These are phyloP conservation scores for Phalera bucephala DNA, from an alignment of 2,888 invertebrate genomes.

Conservation along the genomic window DNA sequence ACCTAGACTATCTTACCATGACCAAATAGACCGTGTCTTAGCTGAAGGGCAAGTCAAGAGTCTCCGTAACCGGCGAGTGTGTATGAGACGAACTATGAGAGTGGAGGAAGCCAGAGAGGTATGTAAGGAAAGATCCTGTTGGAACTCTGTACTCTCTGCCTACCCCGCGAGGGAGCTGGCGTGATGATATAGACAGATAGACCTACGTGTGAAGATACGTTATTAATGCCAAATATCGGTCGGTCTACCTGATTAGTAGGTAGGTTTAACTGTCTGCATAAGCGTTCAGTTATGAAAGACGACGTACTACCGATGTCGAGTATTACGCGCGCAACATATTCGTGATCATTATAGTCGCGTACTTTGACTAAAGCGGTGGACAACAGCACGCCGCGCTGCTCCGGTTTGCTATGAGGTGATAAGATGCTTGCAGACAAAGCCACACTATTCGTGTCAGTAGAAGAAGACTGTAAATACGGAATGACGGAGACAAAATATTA, in stretches of 20 bases:
- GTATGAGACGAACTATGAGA: too few species aligned
- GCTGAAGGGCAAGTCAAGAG: too few species aligned
- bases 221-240: slow-evolving; percentile 20
- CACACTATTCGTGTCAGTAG: background rate
- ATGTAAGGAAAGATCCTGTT: too few species aligned
- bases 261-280: slow-evolving; percentile 11
- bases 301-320: slow-evolving; percentile 14
- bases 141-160: too few species aligned
- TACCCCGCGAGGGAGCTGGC: too few species aligned
- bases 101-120: too few species aligned
- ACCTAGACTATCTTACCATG: too few species aligned
- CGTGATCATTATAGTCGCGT: slow-evolving; percentile 6
- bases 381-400: too few species aligned
- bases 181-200: too few species aligned
- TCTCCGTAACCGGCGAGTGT: too few species aligned
- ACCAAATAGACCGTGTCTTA: too few species aligned
- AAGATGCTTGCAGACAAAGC: slow-evolving; percentile 2
- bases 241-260: slow-evolving; percentile 3
- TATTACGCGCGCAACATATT: slow-evolving; percentile 9
- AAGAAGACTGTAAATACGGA: background rate
- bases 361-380: slow-evolving; percentile 16
- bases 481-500: background rate
- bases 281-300: slow-evolving; percentile 11
- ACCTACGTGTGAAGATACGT: slow-evolving; percentile 7
- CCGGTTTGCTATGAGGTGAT: background rate